These are phyloP conservation scores for Sarcophaga variegata DNA, from an alignment of 2,888 invertebrate genomes.

Conservation along the genomic window DNA sequence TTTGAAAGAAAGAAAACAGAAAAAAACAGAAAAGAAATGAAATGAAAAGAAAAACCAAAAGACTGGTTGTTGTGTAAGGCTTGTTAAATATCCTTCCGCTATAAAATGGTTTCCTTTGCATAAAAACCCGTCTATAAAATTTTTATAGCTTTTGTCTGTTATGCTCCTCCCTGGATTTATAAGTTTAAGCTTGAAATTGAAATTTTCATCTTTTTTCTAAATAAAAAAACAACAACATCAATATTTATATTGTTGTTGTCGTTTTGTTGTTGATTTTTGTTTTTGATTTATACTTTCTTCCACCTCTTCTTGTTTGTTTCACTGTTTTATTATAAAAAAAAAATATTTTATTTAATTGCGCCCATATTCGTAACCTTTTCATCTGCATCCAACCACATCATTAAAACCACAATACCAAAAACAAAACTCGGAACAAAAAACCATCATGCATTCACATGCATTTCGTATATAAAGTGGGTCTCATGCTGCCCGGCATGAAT, in stretches of 20 bases:
- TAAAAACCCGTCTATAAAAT: no score
- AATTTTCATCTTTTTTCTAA: no score
- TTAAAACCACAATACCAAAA: slow-evolving; percentile 26
- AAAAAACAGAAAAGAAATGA: no score
- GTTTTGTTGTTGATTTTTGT: not conserved
- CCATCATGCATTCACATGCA: slow-evolving; percentile 32
- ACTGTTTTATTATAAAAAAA: slow-evolving; percentile 26
- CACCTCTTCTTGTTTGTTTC: slow-evolving; percentile 18
- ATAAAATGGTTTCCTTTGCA: not conserved
- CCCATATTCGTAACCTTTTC: slow-evolving; percentile 14
- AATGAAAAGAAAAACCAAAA: no score
- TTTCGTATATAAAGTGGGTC: slow-evolving; percentile 72
- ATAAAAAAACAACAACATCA: no score
- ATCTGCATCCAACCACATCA: slow-evolving; percentile 48
- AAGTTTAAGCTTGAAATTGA: no score
- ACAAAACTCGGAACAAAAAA: slow-evolving; percentile 8
- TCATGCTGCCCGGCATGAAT: slow-evolving; percentile 76
- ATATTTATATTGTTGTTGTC: no score
- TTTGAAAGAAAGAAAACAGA: not conserved
- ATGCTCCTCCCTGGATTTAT: no score
- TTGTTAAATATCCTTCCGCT: not conserved
- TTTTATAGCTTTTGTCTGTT: no score
- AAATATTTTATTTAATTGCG: slow-evolving; percentile 1
- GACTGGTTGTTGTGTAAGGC: no score
- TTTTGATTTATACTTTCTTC: slow-evolving; percentile 12